Evolutionary conservation across 30 jellyfish, hydroid and myxozoan genomes (phyloP), one percentile per base, ranked within the genome.

Genomic region (Cassiopea xamachana): DNA sequence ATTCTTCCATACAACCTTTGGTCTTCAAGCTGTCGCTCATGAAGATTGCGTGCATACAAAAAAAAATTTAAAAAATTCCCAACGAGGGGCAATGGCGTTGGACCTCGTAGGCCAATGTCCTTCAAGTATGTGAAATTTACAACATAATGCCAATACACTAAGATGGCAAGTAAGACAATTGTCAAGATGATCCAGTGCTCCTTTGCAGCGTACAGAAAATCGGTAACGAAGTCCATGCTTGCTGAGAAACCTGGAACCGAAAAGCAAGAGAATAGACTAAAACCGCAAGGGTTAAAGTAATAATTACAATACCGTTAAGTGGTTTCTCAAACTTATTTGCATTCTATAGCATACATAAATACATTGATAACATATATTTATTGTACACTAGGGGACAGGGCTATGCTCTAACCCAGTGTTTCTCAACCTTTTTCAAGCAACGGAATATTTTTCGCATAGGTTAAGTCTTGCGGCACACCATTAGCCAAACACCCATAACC

Each of bases 61-160:
- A 88, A 18, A 16, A 79, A 4, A 10, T 16, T 12, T 80, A 45
- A 8, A 10, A 79, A 1, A 44, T 78, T 79, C 45, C 95, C 95
- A 49, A 88, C 44, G 47, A 88, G 59, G 7, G 95, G 95, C 60
- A 78, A 43, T 1, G 95, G 95, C 1, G 90, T 45, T 7, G 95
- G 95, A 8, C 95, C 95, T 43, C 15, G 47, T 46, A 78, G 19
- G 9, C 91, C 91, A 6, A 88, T 90, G 44, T 70, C 58, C 86
- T 79, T 88, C 78, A 88, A 39, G 13, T 72, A 5, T 14, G 86
- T 77, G 81, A 62, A 88, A 48, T 46, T 88, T 18, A 46, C 81
- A 3, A 62, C 19, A 49, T 80, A 79, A 71, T 79, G 90, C 87
- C 87, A 79, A 62, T 88, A 88, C 17, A 79, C 39, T 69, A 75